Conservation (phyloP, 2,797 vertebrate species). For the Orientallactaga sibirica region DNA sequence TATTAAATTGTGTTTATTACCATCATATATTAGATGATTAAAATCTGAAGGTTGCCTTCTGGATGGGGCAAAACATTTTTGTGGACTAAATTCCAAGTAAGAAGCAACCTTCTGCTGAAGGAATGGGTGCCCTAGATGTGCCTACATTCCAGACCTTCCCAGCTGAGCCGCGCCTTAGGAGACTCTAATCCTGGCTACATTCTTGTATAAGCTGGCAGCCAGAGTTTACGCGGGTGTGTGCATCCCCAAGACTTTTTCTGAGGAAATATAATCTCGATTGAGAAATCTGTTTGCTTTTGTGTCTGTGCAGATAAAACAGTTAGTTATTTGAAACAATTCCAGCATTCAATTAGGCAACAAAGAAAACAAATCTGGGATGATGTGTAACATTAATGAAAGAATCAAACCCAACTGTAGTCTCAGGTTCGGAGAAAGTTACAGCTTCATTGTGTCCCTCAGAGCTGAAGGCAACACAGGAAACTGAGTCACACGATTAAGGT, state of each 20-base stretch:
- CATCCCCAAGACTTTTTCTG: neutral
- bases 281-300: slow-evolving; percentile 3
- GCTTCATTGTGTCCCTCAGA: neutral
- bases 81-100: neutral
- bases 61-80: neutral
- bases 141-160: neutral
- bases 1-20: neutral
- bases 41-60: neutral
- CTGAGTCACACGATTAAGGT: slow-evolving; percentile 9
- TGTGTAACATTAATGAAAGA: neutral
- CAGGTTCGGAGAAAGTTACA: neutral
- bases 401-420: neutral
- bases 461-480: slow-evolving; percentile 8
- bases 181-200: neutral
- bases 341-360: slow-evolving; percentile 40
- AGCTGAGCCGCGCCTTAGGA: neutral
- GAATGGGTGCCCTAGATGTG: neutral
- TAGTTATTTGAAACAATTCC: slow-evolving; percentile 25
- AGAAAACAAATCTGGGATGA: slow-evolving; percentile 13
- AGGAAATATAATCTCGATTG: neutral
- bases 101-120: neutral
- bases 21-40: neutral
- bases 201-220: neutral
- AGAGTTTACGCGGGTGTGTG: neutral
- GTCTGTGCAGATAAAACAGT: neutral